These are phyloP conservation scores for Procavia capensis DNA, from an alignment of 2,113 vertebrate genomes.

Conservation along the genomic window DNA sequence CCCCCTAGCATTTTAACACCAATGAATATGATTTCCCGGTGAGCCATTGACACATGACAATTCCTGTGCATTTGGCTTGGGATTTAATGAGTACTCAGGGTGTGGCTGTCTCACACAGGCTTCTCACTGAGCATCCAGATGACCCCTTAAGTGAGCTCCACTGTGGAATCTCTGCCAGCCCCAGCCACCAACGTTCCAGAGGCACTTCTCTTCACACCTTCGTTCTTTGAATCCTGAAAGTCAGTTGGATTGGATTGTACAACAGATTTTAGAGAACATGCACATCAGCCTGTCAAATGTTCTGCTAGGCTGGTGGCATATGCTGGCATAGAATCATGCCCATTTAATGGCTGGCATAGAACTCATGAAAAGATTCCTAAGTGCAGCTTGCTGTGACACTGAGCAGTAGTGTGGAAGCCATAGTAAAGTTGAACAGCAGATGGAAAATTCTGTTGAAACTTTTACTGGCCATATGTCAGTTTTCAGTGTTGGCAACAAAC, in stretches of 20 bases:
- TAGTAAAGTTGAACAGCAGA: slow-evolving; percentile 86
- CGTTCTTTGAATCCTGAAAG: background rate
- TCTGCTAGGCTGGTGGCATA: slow-evolving; percentile 23
- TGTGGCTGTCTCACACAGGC: background rate
- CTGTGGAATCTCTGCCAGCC: background rate
- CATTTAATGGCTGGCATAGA: background rate
- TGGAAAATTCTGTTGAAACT: slow-evolving; percentile 86
- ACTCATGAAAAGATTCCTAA: slow-evolving; percentile 72
- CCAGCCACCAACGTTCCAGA: background rate
- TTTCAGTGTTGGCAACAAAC: slow-evolving; percentile 86
- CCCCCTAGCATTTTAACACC: slow-evolving; percentile 47
- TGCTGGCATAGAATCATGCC: background rate
- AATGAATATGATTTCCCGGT: background rate
- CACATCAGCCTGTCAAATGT: background rate
- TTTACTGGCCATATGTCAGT: slow-evolving; percentile 88
- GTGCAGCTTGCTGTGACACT: slow-evolving; percentile 75
- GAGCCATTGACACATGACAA: background rate
- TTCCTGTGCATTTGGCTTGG: background rate
- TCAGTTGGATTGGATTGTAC: background rate
- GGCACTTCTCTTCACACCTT: background rate
- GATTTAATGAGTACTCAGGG: slow-evolving; percentile 6
- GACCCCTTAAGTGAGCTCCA: background rate
- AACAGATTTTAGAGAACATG: background rate
- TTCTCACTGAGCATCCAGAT: background rate
- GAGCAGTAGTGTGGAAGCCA: slow-evolving; percentile 72